Base-by-base conservation (phyloP, 2,797 vertebrate genomes). In the Tauraco hartlaubi region DNA sequence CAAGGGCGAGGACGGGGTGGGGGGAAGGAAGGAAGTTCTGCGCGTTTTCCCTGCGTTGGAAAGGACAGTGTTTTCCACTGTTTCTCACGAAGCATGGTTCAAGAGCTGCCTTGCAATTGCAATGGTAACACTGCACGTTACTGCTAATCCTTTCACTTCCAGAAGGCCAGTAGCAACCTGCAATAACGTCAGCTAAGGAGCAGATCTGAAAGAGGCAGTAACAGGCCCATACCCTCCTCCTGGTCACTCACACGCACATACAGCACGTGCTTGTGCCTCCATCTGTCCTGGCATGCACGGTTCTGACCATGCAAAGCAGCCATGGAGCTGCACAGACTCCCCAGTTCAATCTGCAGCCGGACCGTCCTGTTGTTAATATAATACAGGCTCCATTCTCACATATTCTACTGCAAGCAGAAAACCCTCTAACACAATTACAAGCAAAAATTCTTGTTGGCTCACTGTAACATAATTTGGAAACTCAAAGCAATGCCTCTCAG, bases 211-310 rank as follows among this genome's bases (percentile, higher is more conserved):
- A 33, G 37, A 49, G 26, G 35, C 5, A 6, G 17, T 4, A 2
- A 15, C 3, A 39, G 35, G 2, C 9, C 52, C 20, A 1, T 2
- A 20, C 33, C 3, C 7, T 48, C 25, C 12, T 20, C 14, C 7
- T 0, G 0, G 26, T 25, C 63, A 21, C 74, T 49, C 43, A 3
- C 49, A 39, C 5, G 5, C 12, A 20, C 14, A 16, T 1, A 33
- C 11, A n/a, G 6, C 33, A 13, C 1, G 10, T 29, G 6, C 16
- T 18, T 2, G 12, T 18, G 35, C 23, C 54, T 29, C 58, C 33
- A 8, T 15, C 49, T 51, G 3, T 21, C 12, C 44, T 20, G 28
- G 5, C 12, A 2, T 4, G 31, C 12, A 23, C 13, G 5, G 64
- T 28, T 29, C 74, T 39, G 56, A 33, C 21, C 39, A 26, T 3